A percentile compares a stretch with the other conserved stretches of the same genome.
phyloP scores from a whole-genome alignment of 2,113 vertebrate species.

The Silurus glanis region DNA sequence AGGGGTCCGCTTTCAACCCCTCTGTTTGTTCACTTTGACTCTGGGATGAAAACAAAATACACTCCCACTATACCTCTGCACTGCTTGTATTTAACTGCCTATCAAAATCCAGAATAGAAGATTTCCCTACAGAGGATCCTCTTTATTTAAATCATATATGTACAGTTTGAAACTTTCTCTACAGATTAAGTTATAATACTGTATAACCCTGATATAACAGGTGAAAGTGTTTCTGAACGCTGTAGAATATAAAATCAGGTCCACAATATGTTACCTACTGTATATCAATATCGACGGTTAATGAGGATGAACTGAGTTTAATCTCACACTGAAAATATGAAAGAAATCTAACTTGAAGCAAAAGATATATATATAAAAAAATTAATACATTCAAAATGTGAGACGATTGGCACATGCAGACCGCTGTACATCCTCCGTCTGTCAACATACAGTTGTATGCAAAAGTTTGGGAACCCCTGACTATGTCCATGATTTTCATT shows the following conservation, averaged over 20 bases:
- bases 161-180: not conserved
- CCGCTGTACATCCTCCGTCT: not conserved
- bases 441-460: not conserved
- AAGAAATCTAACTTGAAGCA: not conserved
- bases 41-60: slow-evolving; percentile 39
- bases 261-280: not conserved
- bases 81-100: not conserved
- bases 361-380: not conserved
- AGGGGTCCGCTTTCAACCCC: slow-evolving; percentile 57
- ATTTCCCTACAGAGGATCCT: not conserved
- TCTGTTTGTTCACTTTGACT: slow-evolving; percentile 59
- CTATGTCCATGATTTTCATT: too few relatives aligned
- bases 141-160: not conserved
- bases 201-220: not conserved
- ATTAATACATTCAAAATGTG: not conserved
- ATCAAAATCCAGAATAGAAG: not conserved
- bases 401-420: not conserved
- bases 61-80: not conserved
- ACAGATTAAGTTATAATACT: not conserved
- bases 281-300: not conserved
- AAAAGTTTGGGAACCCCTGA: too few relatives aligned
- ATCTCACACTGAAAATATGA: not conserved
- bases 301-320: not conserved
- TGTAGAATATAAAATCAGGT: not conserved
- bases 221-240: not conserved